A percentile compares a stretch with the other conserved stretches of the same genome.
Evolutionary conservation across 2,113 vertebrate species (phyloP).

Genomic region (Anarrhichthys ocellatus): DNA sequence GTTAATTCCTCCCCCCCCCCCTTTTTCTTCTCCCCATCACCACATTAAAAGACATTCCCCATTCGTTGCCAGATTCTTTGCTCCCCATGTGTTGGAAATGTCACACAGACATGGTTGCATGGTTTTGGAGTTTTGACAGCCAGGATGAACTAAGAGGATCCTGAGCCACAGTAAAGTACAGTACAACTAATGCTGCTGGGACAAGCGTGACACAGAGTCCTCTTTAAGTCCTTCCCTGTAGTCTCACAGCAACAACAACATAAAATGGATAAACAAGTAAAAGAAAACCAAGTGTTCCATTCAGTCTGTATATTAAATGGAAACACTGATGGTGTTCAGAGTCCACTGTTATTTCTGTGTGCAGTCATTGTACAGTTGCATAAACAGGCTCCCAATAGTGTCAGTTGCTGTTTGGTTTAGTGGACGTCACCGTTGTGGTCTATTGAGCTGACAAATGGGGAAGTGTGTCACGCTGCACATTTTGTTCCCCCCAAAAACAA

Average conservation of each 20-base stretch:
- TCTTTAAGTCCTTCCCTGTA: conserved; percentile 19
- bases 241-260: not conserved
- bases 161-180: conserved; percentile 6
- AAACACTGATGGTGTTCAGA: conserved; percentile 18
- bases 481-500: conserved; percentile 63
- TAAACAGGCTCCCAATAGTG: conserved; percentile 19
- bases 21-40: not conserved
- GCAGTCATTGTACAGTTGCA: conserved; percentile 18
- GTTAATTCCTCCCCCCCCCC: not conserved
- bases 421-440: conserved; percentile 43
- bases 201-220: not conserved
- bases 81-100: conserved; percentile 16
- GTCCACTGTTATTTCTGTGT: conserved; percentile 19
- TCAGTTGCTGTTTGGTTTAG: conserved; percentile 1
- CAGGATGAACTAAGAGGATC: conserved; percentile 31
- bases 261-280: conserved; percentile 5
- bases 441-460: conserved; percentile 48
- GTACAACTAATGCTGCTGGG: conserved; percentile 12
- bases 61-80: conserved; percentile 11
- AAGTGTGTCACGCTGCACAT: conserved; percentile 46
- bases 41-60: not conserved
- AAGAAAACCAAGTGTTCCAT: conserved; percentile 28
- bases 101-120: conserved; percentile 12
- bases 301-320: conserved; percentile 21
- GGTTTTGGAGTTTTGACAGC: conserved; percentile 16